A percentile compares a stretch with the other conserved stretches of the same genome.
These are phyloP conservation scores for Pachydiplax longipennis DNA, from an alignment of 2,888 invertebrate species.

Conservation along the genomic window DNA sequence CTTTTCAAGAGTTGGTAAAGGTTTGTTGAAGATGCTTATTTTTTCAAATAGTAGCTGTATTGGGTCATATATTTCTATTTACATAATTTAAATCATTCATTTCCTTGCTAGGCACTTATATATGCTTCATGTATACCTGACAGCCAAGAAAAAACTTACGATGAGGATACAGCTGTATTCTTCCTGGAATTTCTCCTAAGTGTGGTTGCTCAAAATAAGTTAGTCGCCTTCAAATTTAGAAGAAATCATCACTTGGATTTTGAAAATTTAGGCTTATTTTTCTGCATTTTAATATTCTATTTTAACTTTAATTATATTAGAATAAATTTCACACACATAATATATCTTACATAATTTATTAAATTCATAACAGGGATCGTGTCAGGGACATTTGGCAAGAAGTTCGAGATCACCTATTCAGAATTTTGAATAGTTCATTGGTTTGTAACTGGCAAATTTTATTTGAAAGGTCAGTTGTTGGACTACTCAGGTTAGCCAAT, in stretches of 20 bases:
- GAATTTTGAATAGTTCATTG: constrained; percentile 75
- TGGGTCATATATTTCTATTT: not conserved
- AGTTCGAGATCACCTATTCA: constrained; percentile 80
- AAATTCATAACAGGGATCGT: constrained; percentile 73
- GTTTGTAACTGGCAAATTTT: constrained; percentile 76
- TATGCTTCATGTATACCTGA: constrained; percentile 78
- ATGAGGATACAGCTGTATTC: constrained; percentile 92
- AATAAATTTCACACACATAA: not conserved
- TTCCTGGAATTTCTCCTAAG: constrained; percentile 91
- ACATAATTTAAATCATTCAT: constrained; percentile 56
- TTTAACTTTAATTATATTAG: not conserved
- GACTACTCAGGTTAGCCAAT: constrained; percentile 86
- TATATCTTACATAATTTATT: not conserved
- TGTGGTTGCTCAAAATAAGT: constrained; percentile 94
- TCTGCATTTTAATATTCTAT: not conserved
- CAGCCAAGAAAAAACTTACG: constrained; percentile 70
- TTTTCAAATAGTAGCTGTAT: not conserved
- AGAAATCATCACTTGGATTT: not conserved
- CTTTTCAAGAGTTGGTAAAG: constrained; percentile 71
- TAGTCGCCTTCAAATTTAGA: constrained; percentile 45
- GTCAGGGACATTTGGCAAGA: constrained; percentile 83
- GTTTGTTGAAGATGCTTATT: constrained; percentile 51
- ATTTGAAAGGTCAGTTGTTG: constrained; percentile 84
- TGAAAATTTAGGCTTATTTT: not conserved
- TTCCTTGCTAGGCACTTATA: constrained; percentile 69